These are phyloP conservation scores for Marisa cornuarietis DNA, from an alignment of 1,140 invertebrate genomes.

Conservation along the genomic window DNA sequence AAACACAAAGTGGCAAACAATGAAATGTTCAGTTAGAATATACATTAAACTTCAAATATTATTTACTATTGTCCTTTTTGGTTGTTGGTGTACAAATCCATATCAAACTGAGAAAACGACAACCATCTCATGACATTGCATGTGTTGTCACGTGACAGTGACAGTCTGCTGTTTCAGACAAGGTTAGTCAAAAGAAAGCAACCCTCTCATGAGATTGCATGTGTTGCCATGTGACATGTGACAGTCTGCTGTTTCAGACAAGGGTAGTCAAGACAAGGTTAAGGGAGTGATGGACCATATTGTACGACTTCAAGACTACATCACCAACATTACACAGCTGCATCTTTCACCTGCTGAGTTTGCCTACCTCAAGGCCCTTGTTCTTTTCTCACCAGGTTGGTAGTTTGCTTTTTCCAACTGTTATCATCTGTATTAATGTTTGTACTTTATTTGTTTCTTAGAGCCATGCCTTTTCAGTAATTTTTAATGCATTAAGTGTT, in stretches of 20 bases:
- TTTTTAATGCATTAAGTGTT: too few relatives aligned
- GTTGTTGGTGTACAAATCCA: slow-evolving; percentile 33
- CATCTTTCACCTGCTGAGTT: slow-evolving; percentile 85
- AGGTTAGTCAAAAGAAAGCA: slow-evolving; percentile 69
- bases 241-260: slow-evolving; percentile 70
- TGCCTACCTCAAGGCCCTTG: slow-evolving; percentile 88
- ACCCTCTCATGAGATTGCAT: not conserved
- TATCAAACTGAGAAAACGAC: slow-evolving; percentile 25
- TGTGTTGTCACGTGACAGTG: not conserved
- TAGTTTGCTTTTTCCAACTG: not conserved
- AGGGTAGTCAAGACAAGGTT: slow-evolving; percentile 75
- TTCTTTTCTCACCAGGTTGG: slow-evolving; percentile 79
- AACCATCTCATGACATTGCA: not conserved
- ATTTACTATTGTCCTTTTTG: slow-evolving; percentile 3
- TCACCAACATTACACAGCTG: slow-evolving; percentile 78
- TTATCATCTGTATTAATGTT: too few relatives aligned
- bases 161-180: slow-evolving; percentile 70
- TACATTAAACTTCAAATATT: not conserved
- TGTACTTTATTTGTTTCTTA: too few relatives aligned
- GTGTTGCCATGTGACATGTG: not conserved
- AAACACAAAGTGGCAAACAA: not conserved
- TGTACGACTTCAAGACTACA: slow-evolving; percentile 83
- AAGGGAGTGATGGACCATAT: slow-evolving; percentile 83
- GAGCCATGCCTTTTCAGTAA: too few relatives aligned
- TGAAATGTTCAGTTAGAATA: not conserved